phyloP scores from a whole-genome alignment of 1,140 invertebrate species.

The Drosophila leontia region DNA sequence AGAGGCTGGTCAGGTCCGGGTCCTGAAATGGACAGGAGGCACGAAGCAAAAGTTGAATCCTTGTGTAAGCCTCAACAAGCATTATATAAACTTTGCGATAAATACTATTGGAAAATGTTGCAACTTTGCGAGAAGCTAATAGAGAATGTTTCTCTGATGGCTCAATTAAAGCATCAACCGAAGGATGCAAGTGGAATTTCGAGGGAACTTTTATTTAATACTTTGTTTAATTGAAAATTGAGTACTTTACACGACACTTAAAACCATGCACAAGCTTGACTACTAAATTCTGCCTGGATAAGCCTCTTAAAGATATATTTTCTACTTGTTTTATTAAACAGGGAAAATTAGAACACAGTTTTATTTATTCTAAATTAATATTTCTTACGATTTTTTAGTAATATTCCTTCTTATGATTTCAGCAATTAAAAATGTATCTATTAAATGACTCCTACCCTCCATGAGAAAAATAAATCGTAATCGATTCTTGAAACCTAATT shows the following conservation, averaged over 20 bases:
- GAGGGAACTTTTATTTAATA: not conserved
- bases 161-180: not conserved
- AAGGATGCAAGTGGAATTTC: not conserved
- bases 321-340: not conserved
- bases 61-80: constrained; percentile 26
- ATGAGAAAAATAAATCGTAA: constrained; percentile 23
- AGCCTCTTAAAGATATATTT: not conserved
- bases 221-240: not conserved
- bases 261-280: not conserved
- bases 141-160: not conserved
- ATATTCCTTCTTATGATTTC: too few relatives aligned
- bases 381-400: too few relatives aligned
- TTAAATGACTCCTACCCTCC: not conserved
- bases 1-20: constrained; percentile 14
- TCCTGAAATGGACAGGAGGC: constrained; percentile 1
- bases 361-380: not conserved
- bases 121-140: not conserved
- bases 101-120: constrained; percentile 18
- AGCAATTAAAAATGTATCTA: not conserved
- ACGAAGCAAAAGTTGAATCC: constrained; percentile 40
- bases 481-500: constrained; percentile 49
- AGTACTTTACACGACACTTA: not conserved
- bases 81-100: constrained; percentile 38
- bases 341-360: not conserved
- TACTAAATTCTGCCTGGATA: not conserved